Evolutionary conservation across 2,888 invertebrate species (phyloP).

Genomic region (Rhimphoctona megacephalus): DNA sequence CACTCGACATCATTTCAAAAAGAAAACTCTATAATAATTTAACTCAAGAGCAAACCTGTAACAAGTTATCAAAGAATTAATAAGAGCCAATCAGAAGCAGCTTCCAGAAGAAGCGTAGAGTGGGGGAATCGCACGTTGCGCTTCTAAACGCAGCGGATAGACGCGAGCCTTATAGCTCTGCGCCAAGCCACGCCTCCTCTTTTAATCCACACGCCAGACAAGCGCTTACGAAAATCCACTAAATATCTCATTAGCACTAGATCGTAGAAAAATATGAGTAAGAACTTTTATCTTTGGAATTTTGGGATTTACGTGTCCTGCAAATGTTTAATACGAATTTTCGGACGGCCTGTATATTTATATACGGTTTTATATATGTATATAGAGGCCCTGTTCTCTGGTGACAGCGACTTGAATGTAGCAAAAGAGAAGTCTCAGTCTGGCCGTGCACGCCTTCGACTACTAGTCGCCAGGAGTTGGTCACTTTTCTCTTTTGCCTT

Average conservation of each 20-base stretch:
- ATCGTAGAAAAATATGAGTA: not conserved
- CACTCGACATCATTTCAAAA: not conserved
- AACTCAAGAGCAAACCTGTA: not conserved
- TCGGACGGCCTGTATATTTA: not conserved
- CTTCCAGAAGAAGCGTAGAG: not conserved
- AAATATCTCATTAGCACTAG: not conserved
- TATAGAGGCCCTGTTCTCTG: conserved; percentile 18
- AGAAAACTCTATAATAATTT: not conserved
- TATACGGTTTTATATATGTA: conserved; percentile 15
- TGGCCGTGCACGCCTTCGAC: conserved; percentile 80
- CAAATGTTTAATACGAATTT: not conserved
- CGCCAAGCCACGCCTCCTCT: not conserved
- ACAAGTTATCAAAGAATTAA: not conserved
- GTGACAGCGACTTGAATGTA: conserved; percentile 54
- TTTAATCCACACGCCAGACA: not conserved
- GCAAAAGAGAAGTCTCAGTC: conserved; percentile 76
- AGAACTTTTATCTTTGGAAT: not conserved
- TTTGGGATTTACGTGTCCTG: not conserved
- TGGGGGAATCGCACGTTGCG: not conserved
- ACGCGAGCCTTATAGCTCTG: too few relatives aligned
- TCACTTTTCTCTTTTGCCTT: conserved; percentile 18
- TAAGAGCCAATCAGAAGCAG: not conserved
- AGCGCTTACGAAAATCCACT: not conserved
- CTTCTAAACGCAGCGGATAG: too few relatives aligned
- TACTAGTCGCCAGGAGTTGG: conserved; percentile 66